Evolutionary conservation across 2,113 vertebrate species (phyloP).

Genomic region (Epinephelus fuscoguttatus): DNA sequence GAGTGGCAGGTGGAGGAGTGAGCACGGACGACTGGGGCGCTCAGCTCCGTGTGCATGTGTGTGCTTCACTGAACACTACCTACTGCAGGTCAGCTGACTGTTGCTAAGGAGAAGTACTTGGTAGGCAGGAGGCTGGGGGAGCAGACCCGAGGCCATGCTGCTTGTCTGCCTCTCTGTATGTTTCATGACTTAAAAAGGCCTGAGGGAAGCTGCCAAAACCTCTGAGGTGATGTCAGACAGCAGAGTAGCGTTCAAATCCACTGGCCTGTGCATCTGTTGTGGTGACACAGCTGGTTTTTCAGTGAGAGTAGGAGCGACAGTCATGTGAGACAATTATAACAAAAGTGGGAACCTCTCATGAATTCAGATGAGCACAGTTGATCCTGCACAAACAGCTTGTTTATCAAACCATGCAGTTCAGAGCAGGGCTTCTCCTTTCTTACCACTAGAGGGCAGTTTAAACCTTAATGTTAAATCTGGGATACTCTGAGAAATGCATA

Average conservation of each 20-base stretch:
- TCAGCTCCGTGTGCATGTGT: conserved; percentile 39
- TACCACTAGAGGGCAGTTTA: conserved; percentile 51
- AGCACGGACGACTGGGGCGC: not conserved
- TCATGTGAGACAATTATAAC: not conserved
- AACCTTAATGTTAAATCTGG: not conserved
- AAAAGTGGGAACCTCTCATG: conserved; percentile 11
- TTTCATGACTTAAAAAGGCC: conserved; percentile 42
- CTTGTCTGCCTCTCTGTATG: conserved; percentile 41
- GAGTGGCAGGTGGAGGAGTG: conserved; percentile 12
- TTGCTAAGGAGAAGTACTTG: conserved; percentile 66
- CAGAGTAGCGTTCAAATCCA: not conserved
- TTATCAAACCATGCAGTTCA: not conserved
- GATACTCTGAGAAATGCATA: too few relatives aligned
- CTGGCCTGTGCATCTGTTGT: not conserved
- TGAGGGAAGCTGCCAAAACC: conserved; percentile 21
- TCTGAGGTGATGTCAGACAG: conserved; percentile 25
- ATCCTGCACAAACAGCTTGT: not conserved
- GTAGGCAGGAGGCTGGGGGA: conserved; percentile 34
- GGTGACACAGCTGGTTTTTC: conserved; percentile 11
- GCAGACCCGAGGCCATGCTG: conserved; percentile 29
- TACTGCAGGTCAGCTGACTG: conserved; percentile 78
- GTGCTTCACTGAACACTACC: conserved; percentile 59
- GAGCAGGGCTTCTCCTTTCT: not conserved
- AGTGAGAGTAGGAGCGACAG: not conserved
- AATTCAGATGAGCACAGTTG: conserved; percentile 36